phyloP scores from a whole-genome alignment of 2,888 invertebrate genomes.

The Drosophila dives region DNA sequence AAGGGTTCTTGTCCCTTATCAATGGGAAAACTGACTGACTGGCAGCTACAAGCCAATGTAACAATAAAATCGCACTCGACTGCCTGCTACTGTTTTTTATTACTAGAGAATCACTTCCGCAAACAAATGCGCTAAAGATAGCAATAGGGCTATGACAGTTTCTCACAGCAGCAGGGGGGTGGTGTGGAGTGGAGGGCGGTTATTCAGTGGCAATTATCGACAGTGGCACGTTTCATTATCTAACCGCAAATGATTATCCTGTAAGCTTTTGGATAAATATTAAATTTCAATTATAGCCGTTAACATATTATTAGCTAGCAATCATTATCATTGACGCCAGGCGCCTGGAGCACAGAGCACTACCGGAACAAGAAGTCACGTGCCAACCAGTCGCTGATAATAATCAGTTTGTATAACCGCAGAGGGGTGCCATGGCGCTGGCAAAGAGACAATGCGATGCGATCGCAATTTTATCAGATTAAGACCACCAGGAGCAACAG shows the following conservation, averaged over 20 bases:
- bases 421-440: conserved; percentile 46
- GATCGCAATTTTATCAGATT: conserved; percentile 77
- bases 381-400: conserved; percentile 68
- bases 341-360: conserved; percentile 10
- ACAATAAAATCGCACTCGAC: conserved; percentile 49
- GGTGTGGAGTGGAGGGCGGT: conserved; percentile 6
- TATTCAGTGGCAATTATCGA: conserved; percentile 58
- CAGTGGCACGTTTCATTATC: conserved; percentile 62
- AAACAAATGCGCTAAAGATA: conserved; percentile 58
- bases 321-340: conserved; percentile 56
- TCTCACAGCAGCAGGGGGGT: conserved; percentile 47
- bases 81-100: conserved; percentile 65
- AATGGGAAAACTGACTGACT: conserved; percentile 26
- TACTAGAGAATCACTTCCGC: conserved; percentile 73
- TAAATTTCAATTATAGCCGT: conserved; percentile 84
- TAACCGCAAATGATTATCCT: conserved; percentile 80
- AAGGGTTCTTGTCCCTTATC: conserved; percentile 68
- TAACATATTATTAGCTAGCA: conserved; percentile 76
- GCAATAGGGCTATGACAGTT: conserved; percentile 36
- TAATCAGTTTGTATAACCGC: conserved; percentile 60
- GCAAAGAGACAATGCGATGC: conserved; percentile 60
- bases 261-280: conserved; percentile 84
- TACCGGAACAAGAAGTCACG: conserved; percentile 65
- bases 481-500: conserved; percentile 44
- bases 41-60: conserved; percentile 60